Conservation (phyloP, 2,888 invertebrate species). For the Ceratothoa steindachneri region DNA sequence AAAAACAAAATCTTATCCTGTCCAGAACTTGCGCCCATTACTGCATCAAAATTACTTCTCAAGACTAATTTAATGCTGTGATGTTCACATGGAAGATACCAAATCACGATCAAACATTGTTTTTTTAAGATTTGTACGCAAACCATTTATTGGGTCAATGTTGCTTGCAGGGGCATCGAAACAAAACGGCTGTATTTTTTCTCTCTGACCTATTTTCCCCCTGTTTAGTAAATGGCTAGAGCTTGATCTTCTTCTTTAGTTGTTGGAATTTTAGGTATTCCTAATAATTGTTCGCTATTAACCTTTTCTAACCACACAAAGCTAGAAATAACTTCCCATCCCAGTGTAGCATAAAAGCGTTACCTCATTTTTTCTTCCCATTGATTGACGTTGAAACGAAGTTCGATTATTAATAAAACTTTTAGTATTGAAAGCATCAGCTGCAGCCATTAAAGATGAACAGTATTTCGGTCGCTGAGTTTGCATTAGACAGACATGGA, state of each 20-base stretch:
- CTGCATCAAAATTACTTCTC: background rate
- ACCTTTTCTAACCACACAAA: background rate
- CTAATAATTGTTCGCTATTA: background rate
- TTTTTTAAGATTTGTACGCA: background rate
- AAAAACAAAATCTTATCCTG: background rate
- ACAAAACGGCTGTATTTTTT: background rate
- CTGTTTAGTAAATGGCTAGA: no score
- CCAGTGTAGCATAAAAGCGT: background rate
- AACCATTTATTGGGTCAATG: background rate
- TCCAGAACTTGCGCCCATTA: background rate
- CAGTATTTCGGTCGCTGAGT: background rate
- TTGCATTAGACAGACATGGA: background rate
- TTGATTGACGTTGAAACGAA: background rate
- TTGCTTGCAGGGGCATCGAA: no score
- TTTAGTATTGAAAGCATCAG: background rate
- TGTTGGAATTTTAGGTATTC: background rate
- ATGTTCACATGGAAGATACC: no score
- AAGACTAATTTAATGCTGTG: background rate
- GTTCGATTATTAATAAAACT: background rate
- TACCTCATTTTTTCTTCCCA: background rate
- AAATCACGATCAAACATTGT: background rate
- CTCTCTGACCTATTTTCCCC: background rate
- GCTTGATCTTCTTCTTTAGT: no score
- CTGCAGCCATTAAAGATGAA: no score
- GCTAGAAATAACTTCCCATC: background rate